A percentile compares a stretch with the other conserved stretches of the same genome.
These are phyloP conservation scores for Pleuronectes platessa DNA, from an alignment of 2,113 vertebrate species.

Conservation along the genomic window DNA sequence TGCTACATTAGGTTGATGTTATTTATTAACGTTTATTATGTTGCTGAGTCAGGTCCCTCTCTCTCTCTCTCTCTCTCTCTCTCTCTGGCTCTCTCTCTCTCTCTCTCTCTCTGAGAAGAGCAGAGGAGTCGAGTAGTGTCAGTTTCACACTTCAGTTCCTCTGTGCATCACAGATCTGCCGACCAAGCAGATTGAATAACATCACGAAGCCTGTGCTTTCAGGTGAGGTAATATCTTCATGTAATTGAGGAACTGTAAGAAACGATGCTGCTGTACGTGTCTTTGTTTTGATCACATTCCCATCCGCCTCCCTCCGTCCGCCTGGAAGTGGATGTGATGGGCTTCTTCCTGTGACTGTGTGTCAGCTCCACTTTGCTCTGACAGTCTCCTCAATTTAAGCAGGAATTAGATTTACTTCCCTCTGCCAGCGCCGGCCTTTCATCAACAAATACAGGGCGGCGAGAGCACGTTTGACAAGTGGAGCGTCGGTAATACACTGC, in stretches of 20 bases:
- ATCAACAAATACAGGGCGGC: conserved; percentile 51
- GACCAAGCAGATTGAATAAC: too few species aligned
- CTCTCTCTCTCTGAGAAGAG: too few species aligned
- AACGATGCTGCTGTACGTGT: neutral
- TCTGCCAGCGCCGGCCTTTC: conserved; percentile 57
- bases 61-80: too few species aligned
- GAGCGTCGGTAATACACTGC: conserved; percentile 49
- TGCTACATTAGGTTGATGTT: too few species aligned
- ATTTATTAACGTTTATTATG: too few species aligned
- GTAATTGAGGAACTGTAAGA: conserved; percentile 25
- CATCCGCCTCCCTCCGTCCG: neutral
- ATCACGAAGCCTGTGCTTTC: conserved; percentile 23
- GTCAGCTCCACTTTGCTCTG: conserved; percentile 60
- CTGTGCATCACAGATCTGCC: neutral
- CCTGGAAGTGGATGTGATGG: conserved; percentile 50
- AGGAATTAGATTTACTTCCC: conserved; percentile 69
- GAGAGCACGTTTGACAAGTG: conserved; percentile 62
- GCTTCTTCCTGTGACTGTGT: conserved; percentile 48
- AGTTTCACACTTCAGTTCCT: too few species aligned
- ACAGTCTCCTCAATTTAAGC: conserved; percentile 62
- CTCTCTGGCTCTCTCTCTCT: too few species aligned
- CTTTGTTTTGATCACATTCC: neutral
- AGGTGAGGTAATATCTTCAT: conserved; percentile 60
- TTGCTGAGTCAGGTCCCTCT: too few species aligned
- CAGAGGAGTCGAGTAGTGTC: too few species aligned